Conservation (phyloP, 1,140 invertebrate genomes). For the Habropoda laboriosa region DNA sequence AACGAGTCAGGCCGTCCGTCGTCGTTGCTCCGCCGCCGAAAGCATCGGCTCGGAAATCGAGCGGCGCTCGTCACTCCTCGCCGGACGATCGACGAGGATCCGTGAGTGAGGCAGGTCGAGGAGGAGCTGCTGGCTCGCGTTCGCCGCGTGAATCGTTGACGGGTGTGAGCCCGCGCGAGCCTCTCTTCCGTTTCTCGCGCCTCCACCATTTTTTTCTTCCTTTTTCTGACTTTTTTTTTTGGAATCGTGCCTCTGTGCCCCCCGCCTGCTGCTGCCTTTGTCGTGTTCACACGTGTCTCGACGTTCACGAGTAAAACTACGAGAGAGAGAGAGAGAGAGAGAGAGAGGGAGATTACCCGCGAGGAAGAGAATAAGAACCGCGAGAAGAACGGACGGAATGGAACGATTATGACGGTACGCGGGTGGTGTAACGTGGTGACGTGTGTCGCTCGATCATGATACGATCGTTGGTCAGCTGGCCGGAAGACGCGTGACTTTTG, state of each 20-base stretch:
- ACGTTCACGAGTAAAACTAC: not conserved
- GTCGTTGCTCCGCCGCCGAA: not conserved
- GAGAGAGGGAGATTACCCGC: too few relatives aligned
- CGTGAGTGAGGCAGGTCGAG: constrained; percentile 42
- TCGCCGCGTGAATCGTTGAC: constrained; percentile 12
- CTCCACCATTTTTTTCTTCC: too few relatives aligned
- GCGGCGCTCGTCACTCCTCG: constrained; percentile 11
- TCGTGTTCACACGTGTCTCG: not conserved
- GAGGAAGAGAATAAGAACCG: too few relatives aligned
- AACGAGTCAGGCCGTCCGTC: not conserved
- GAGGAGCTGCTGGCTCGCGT: not conserved
- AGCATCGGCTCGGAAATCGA: constrained; percentile 6
- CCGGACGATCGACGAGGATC: constrained; percentile 19
- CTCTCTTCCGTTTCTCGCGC: not conserved
- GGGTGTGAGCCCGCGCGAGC: not conserved
- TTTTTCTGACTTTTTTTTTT: too few relatives aligned
- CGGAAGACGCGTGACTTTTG: constrained; percentile 25
- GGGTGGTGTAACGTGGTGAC: constrained; percentile 44
- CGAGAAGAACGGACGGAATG: too few relatives aligned
- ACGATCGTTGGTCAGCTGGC: not conserved
- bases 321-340: not conserved
- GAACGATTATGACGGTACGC: constrained; percentile 4
- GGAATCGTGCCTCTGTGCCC: constrained; percentile 9
- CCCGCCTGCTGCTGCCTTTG: not conserved
- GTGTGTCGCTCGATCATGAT: constrained; percentile 37